These are phyloP conservation scores for Tromatobia lineatoria DNA, from an alignment of 2,888 invertebrate species.

Conservation along the genomic window DNA sequence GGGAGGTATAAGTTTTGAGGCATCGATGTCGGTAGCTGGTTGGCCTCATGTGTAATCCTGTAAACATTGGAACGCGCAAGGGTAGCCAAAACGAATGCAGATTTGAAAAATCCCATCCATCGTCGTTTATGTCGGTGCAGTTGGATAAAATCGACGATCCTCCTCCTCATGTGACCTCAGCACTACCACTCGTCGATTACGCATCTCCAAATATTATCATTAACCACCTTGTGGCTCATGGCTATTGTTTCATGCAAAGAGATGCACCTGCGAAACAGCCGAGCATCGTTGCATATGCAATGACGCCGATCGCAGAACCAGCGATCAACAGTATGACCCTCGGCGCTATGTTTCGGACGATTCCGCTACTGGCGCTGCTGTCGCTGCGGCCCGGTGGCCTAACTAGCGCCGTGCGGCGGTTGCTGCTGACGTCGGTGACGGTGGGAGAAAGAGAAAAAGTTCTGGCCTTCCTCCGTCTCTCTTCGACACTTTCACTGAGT, in stretches of 20 bases:
- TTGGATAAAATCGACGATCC: slow-evolving; percentile 25
- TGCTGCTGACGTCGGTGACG: slow-evolving; percentile 47
- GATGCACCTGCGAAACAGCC: background rate
- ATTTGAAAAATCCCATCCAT: slow-evolving; percentile 12
- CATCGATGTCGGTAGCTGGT: too few species aligned
- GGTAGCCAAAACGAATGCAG: background rate
- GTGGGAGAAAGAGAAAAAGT: slow-evolving; percentile 70
- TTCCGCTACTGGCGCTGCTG: slow-evolving; percentile 32
- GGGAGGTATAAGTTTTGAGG: too few species aligned
- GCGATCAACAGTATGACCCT: slow-evolving; percentile 23
- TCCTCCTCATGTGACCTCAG: background rate
- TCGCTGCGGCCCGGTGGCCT: slow-evolving; percentile 30
- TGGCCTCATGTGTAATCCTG: too few species aligned
- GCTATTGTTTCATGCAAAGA: background rate
- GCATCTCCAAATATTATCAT: slow-evolving; percentile 40
- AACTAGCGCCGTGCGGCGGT: slow-evolving; percentile 22
- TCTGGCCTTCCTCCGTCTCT: slow-evolving; percentile 73
- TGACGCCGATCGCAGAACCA: slow-evolving; percentile 32
- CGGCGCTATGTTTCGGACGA: slow-evolving; percentile 67
- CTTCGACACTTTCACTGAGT: slow-evolving; percentile 80
- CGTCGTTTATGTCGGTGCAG: background rate
- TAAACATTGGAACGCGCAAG: background rate
- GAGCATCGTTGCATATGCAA: slow-evolving; percentile 13
- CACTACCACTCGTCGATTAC: slow-evolving; percentile 32
- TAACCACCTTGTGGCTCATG: slow-evolving; percentile 12